Evolutionary conservation across 1,140 invertebrate species (phyloP), one percentile per base, ranked within the genome.

Genomic region (Drosophila nasuta): DNA sequence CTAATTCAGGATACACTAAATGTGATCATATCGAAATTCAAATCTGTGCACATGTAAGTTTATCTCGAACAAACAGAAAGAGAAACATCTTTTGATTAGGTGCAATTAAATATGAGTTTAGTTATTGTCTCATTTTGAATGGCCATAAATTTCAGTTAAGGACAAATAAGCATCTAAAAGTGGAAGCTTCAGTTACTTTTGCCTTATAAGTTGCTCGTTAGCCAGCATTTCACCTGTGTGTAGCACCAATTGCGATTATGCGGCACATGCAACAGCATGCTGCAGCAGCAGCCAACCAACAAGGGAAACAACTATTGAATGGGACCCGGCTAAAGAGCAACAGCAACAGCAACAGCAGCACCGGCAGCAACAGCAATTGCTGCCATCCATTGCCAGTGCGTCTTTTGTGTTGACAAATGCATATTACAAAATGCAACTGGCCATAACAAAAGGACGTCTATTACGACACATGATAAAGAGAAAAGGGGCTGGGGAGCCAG

Each of bases 351-450:
- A 7, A 7, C 6, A 33, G 30, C 30, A 33, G 7, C 30, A 33
- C 5, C 30, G 7, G 30, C 30, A 20, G 15, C 51, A n/a, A 30
- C 33, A 38, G 57, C 54, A 58, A 68, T 43, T 57, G 56, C 65
- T 68, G 56, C 30, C 13, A 68, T 68, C 56, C 25, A 59, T 68
- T 68, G 65, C 65, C 20, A 49, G 69, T 72, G 72, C 17, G 72
- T 70, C 59, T 75, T 15, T 66, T 66, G 80, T 79, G 81, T 82
- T 82, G 80, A 82, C 80, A 82, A 82, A 82, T 82, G 81, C 80
- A 82, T 83, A 82, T 82, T 76, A 72, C 80, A 69, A 79, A 79
- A 66, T 82, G 81, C 76, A 76, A 82, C 71, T 79, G 80, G 80
- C 80, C 76, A 70, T 75, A 82, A 78, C 77, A 74, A 54, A 78